These are phyloP conservation scores for Gymnosoma rotundatum DNA, from an alignment of 2,888 invertebrate species.

Conservation along the genomic window DNA sequence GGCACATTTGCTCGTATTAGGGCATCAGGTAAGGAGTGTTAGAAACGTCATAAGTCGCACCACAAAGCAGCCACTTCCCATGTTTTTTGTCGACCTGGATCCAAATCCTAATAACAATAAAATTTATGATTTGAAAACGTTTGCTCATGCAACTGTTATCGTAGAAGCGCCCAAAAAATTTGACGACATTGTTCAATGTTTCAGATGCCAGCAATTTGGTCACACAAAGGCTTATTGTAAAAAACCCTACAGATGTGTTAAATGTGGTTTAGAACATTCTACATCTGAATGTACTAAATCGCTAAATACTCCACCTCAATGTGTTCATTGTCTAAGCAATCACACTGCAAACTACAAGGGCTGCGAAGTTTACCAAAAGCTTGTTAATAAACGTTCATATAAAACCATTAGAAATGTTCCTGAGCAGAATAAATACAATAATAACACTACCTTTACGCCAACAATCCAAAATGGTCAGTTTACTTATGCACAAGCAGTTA, in stretches of 20 bases:
- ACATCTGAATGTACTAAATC: constrained; percentile 26
- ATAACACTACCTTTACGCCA: neutral
- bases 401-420: constrained; percentile 5
- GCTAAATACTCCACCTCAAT: neutral
- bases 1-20: neutral
- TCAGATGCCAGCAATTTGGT: constrained; percentile 31
- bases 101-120: constrained; percentile 22
- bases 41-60: neutral
- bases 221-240: constrained; percentile 30
- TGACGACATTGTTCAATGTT: constrained; percentile 17
- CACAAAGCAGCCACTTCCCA: constrained; percentile 1
- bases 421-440: neutral
- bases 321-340: neutral
- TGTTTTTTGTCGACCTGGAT: constrained; percentile 5
- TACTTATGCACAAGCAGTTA: neutral
- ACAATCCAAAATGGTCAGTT: neutral
- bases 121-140: neutral
- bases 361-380: too few relatives aligned
- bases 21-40: constrained; percentile 17
- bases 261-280: constrained; percentile 27
- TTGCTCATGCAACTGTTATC: neutral
- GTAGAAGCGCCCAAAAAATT: constrained; percentile 28
- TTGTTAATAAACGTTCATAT: neutral
- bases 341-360: too few relatives aligned
- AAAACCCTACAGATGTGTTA: constrained; percentile 28